Evolutionary conservation across 1,140 invertebrate genomes (phyloP), one percentile per base, ranked within the genome.

Genomic region (Octopus sinensis): DNA sequence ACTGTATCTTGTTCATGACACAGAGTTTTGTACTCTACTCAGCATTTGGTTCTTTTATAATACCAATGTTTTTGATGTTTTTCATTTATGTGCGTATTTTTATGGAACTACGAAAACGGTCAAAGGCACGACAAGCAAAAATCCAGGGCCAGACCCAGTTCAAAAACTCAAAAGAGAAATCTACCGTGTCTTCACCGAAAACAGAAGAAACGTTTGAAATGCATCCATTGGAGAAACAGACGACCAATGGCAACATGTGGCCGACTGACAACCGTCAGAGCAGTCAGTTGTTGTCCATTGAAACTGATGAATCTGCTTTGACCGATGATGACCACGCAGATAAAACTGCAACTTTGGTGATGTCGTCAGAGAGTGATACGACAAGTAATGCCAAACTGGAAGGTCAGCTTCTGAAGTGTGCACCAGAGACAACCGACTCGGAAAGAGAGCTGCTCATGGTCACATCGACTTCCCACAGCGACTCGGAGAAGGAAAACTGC

Each of bases 11-110:
- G 54, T 91, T 91, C 84, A 83, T 87, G 71, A 87, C 86, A 12
- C 93, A 94, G 79, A 95, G 95, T 43, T 99, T 99, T 92, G 98
- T 99, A 85, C 92, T 99, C 78, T 99, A 96, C 91, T 97, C 96
- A 5, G 96, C 97, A 4, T 93, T 97, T 51, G 96, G 97, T 9
- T 97, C 96, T 79, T 99, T 99, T 93, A 97, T 97, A 90, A 95
- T 98, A 86, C 97, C 97, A 12, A 97, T 97, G 94, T 93, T 97
- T 84, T 94, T 98, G 56, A 98, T 98, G 95, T 92, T 98, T 79
- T 97, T 98, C 92, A 96, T 99, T 91, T 98, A 99, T 91, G 96
- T 96, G 93, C 93, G 96, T 83, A 98, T 99, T 85, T 98, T 98
- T 91, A 93, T 95, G 81, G 96, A 89, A 53, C 84, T 91, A 43